phyloP scores from a whole-genome alignment of 2,113 vertebrate genomes.

The Prionailurus bengalensis region DNA sequence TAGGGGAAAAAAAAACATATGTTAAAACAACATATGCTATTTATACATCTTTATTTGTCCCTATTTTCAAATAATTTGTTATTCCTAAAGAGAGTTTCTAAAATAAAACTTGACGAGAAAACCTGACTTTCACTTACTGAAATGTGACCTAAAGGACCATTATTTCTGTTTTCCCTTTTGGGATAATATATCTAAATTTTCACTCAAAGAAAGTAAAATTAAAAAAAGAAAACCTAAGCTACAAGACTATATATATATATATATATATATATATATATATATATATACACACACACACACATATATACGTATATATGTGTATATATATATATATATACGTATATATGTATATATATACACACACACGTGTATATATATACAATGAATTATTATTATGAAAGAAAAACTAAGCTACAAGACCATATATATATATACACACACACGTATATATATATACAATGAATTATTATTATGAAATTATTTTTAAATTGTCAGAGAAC shows the following conservation, averaged over 20 bases:
- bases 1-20: neutral
- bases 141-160: neutral
- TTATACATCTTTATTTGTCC: neutral
- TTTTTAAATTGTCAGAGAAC: neutral
- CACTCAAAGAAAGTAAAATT: neutral
- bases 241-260: neutral
- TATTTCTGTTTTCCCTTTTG: neutral
- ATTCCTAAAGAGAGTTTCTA: neutral
- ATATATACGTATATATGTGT: rapidly evolving
- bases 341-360: too few relatives aligned
- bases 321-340: too few relatives aligned
- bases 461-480: neutral
- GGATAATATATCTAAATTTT: neutral
- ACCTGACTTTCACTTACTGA: neutral
- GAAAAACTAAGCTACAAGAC: neutral
- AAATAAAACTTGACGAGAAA: neutral
- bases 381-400: too few relatives aligned
- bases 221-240: neutral
- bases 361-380: too few relatives aligned
- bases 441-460: neutral
- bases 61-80: neutral
- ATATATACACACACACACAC: rapidly evolving
- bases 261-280: too few relatives aligned
- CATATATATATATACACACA: too few relatives aligned
- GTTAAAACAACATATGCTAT: neutral